phyloP scores from a whole-genome alignment of 2,113 vertebrate species.

The Coptodon rendalli region DNA sequence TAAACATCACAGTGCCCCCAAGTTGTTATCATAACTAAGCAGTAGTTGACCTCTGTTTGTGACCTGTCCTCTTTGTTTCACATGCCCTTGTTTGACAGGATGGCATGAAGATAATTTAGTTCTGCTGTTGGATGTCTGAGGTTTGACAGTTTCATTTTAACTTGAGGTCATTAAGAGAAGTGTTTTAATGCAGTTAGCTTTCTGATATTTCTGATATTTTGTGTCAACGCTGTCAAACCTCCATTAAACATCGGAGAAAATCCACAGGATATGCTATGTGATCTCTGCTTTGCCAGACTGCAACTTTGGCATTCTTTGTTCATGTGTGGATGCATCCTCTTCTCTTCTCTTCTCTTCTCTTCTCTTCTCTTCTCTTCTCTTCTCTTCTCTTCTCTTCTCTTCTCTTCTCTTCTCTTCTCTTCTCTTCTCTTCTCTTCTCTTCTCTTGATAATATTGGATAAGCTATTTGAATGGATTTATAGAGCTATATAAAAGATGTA shows the following conservation, averaged over 20 bases:
- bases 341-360: not conserved
- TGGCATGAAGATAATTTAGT: not conserved
- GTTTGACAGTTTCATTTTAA: conserved; percentile 1
- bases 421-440: not conserved
- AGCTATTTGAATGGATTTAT: not conserved
- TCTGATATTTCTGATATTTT: not conserved
- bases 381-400: not conserved
- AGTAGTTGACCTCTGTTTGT: not conserved
- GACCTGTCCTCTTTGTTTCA: not conserved
- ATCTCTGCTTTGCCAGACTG: conserved; percentile 18
- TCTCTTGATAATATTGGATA: not conserved
- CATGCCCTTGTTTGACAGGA: not conserved
- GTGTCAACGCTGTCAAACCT: conserved; percentile 18
- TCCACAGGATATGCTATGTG: not conserved
- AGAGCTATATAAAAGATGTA: not conserved
- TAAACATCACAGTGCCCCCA: not conserved
- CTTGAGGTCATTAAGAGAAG: not conserved
- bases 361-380: no score
- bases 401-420: not conserved
- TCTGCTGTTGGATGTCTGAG: not conserved
- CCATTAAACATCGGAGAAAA: not conserved
- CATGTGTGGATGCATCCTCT: not conserved
- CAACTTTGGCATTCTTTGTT: not conserved
- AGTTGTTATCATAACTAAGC: not conserved
- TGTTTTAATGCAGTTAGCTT: not conserved